Evolutionary conservation across 2,888 invertebrate species (phyloP), one percentile per base, ranked within the genome.

Genomic region (Linyphia triangularis): DNA sequence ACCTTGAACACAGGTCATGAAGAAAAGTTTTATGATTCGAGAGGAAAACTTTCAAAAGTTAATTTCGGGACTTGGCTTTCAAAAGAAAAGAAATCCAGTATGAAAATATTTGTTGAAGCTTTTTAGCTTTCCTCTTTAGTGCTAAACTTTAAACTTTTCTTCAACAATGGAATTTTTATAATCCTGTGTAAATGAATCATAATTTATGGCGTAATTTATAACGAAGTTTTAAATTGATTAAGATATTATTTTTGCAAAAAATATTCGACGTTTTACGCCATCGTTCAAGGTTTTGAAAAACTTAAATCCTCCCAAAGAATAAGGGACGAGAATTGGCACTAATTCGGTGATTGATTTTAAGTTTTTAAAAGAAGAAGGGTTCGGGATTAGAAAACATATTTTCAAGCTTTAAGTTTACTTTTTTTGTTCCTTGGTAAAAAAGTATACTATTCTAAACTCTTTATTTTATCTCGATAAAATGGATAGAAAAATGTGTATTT

Each of bases 271-370:
- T 70, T 70, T 19, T 40, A 3, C 3, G 24, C 40, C 37, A 22
- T 43, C 10, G 40, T 70, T 70, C 24, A 40, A 43, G 16, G 24
- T 40, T 37, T 43, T 70, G 69, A 22, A 24, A 70, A 24, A 10
- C 33, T 37, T 22, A 40, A 67, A 70, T 70, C 69, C 16, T 40
- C 5, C 19, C 16, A 22, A 13, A 70, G 37, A 37, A 30, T 65
- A 65, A 30, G 28, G 30, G n/a, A 65, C 65, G 65, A 30, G 40
- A 40, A 13, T 70, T 70, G 24, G 40, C 22, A 13, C 24, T 24
- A 70, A 70, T 70, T 70, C 65, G 40, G 37, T 22, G 24, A 70
- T 24, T 70, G 28, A 24, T 28, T 65, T 65, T 28, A 28, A 5
- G 59, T 19, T 59, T 6, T 59, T 59, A 22, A 30, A 65, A 30